A percentile compares a stretch with the other conserved stretches of the same genome.
phyloP scores from a whole-genome alignment of 2,888 invertebrate genomes.

The Sarcophaga carnaria region DNA sequence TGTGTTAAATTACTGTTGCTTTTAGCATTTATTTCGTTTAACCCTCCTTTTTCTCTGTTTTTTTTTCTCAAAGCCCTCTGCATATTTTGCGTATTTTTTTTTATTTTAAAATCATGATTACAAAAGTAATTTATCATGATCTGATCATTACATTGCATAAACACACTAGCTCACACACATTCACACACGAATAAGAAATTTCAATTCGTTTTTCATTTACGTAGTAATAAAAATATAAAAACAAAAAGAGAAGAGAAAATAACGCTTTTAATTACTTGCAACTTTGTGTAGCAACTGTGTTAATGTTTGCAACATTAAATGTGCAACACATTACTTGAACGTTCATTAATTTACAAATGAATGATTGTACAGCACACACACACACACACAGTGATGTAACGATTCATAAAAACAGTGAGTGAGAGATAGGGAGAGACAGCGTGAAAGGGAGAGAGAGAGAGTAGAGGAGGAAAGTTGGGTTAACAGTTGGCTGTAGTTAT shows the following conservation, averaged over 20 bases:
- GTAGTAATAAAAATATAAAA: neutral
- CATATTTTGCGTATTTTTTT: no score
- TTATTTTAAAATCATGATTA: conserved; percentile 33
- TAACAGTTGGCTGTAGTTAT: neutral
- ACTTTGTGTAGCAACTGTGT: neutral
- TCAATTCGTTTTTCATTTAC: neutral
- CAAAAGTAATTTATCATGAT: conserved; percentile 56
- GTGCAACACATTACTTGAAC: neutral
- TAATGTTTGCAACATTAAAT: neutral
- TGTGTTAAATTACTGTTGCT: neutral
- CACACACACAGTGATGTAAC: neutral
- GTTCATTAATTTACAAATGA: neutral
- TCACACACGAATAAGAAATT: neutral
- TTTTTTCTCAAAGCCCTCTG: no score
- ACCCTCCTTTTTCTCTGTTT: no score
- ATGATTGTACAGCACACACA: neutral
- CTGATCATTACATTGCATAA: neutral
- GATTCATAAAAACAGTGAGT: no score
- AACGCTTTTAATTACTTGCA: neutral
- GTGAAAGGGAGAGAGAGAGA: no score
- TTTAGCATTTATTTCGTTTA: neutral
- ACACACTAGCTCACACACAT: no score
- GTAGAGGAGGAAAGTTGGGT: neutral
- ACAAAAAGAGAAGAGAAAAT: no score
- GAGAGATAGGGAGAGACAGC: no score